Evolutionary conservation across 2,888 invertebrate species (phyloP).

Genomic region (Pseudococcus viburni): DNA sequence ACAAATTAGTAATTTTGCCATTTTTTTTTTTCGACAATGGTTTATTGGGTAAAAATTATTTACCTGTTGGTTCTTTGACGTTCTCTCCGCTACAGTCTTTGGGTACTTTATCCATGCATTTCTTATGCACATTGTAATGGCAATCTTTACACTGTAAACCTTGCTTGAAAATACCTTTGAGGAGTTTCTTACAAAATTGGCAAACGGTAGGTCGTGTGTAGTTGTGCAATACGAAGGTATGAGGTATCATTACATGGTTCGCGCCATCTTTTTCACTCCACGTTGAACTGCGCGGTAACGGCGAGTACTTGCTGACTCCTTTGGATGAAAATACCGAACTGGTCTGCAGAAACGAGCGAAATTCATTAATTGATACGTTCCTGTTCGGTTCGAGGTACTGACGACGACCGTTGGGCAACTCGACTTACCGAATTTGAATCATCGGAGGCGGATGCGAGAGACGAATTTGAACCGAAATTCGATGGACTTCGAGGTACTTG

Average conservation of each 20-base stretch:
- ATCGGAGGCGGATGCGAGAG: conserved; percentile 76
- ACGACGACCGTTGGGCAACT: too few species aligned
- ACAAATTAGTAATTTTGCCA: too few species aligned
- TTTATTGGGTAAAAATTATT: conserved; percentile 12
- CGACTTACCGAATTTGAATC: conserved; percentile 70
- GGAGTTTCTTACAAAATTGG: conserved; percentile 93
- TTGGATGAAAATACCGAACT: conserved; percentile 56
- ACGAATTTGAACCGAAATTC: conserved; percentile 82
- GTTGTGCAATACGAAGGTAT: conserved; percentile 96
- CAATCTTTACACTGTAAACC: conserved; percentile 98
- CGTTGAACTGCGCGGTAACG: conserved; percentile 7
- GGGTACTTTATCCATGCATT: conserved; percentile 90
- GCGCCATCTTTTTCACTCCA: conserved; percentile 46
- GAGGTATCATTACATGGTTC: conserved; percentile 82
- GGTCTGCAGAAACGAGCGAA: background rate
- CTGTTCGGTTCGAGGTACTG: too few species aligned
- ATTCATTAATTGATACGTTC: too few species aligned
- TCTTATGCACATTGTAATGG: conserved; percentile 95
- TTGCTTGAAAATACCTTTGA: conserved; percentile 95
- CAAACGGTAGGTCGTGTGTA: conserved; percentile 98
- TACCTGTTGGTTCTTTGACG: conserved; percentile 64
- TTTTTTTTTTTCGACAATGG: too few species aligned
- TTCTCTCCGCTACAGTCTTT: conserved; percentile 91
- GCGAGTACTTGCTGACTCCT: conserved; percentile 49
- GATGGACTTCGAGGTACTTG: conserved; percentile 79